Percentiles rank a stretch among this genome's conserved stretches.
Conservation (phyloP, 2,888 invertebrate species). For the Laothoe populi region DNA sequence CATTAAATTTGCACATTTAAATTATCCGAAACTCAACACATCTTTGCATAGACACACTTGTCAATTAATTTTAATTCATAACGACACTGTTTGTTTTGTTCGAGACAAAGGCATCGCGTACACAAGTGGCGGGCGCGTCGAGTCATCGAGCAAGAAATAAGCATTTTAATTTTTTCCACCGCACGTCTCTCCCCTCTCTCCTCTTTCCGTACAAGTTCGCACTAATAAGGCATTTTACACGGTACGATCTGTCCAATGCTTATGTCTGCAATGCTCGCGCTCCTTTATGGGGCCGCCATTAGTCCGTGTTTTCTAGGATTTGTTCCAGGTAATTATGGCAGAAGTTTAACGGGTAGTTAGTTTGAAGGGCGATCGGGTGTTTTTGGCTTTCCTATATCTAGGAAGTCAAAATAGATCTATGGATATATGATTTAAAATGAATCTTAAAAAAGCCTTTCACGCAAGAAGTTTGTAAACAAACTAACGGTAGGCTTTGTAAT, state of each 20-base stretch:
- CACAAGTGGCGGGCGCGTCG: slow-evolving; percentile 16
- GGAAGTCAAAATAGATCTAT: too few relatives aligned
- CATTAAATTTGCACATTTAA: not conserved
- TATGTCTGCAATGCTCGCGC: not conserved
- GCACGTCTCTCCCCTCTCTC: slow-evolving; percentile 1
- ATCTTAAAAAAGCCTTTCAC: too few relatives aligned
- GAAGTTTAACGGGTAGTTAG: too few relatives aligned
- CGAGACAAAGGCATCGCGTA: slow-evolving; percentile 3
- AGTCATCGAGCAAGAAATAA: slow-evolving; percentile 16
- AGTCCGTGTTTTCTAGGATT: not conserved
- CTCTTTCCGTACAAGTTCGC: not conserved
- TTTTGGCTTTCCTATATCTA: too few relatives aligned
- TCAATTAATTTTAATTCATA: slow-evolving; percentile 13
- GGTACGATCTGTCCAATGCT: slow-evolving; percentile 21
- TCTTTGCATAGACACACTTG: not conserved
- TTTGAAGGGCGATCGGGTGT: too few relatives aligned
- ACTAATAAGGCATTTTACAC: slow-evolving; percentile 28
- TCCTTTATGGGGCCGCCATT: slow-evolving; percentile 4
- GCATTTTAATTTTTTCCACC: slow-evolving; percentile 19
- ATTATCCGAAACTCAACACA: not conserved
- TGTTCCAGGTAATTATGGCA: not conserved
- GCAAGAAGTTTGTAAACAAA: too few relatives aligned
- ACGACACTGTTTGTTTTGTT: slow-evolving; percentile 1
- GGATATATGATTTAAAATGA: too few relatives aligned
- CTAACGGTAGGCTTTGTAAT: too few relatives aligned